These are phyloP conservation scores for Loris lydekkerianus DNA, from an alignment of 2,797 vertebrate genomes.

Conservation along the genomic window DNA sequence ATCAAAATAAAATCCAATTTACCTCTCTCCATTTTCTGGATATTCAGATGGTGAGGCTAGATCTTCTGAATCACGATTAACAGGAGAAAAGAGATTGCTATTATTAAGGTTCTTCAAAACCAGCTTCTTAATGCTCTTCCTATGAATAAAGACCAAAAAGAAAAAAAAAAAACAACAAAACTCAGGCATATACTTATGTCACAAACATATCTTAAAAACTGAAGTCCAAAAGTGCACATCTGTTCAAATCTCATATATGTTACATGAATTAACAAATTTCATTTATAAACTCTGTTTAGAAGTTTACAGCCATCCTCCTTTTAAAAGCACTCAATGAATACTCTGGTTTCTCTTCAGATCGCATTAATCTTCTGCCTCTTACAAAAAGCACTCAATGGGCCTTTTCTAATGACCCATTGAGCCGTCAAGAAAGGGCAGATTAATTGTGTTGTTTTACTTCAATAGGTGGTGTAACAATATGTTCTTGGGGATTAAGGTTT, in stretches of 20 bases:
- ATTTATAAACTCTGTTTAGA: background rate
- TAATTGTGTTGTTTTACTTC: no score
- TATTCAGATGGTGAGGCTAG: constrained; percentile 93
- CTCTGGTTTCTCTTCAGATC: no score
- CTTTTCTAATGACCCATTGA: no score
- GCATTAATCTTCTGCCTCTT: no score
- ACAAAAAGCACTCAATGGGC: no score
- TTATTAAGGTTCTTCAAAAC: constrained; percentile 96
- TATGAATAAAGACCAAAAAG: constrained; percentile 77
- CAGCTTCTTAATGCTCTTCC: constrained; percentile 98
- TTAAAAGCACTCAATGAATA: no score
- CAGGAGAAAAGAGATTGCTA: constrained; percentile 93
- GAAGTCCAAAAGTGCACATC: background rate
- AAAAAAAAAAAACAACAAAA: background rate
- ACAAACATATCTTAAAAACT: constrained; percentile 39
- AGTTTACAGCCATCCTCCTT: background rate
- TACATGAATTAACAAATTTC: constrained; percentile 21
- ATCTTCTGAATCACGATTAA: constrained; percentile 92
- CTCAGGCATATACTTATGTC: background rate
- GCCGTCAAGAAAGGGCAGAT: no score
- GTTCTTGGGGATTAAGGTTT: background rate
- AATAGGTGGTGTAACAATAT: no score
- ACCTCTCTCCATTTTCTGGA: constrained; percentile 94
- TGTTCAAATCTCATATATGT: background rate
- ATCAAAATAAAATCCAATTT: background rate